Evolutionary conservation across 2,888 invertebrate genomes (phyloP), one percentile per base, ranked within the genome.

Genomic region (Ectemnius continuus): DNA sequence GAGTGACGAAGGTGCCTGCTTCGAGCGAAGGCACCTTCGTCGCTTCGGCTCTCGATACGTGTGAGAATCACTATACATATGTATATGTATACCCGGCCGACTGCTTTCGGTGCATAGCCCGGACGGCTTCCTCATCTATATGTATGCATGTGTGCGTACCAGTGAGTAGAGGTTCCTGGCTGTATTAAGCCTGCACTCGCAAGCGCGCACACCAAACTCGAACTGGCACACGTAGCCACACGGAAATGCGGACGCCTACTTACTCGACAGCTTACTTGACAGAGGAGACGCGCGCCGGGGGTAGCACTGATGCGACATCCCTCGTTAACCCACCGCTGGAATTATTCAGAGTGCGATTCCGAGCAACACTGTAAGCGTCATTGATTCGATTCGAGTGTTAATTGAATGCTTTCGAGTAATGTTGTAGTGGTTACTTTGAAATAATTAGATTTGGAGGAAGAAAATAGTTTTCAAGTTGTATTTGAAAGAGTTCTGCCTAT

Each of bases 181-280:
- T 45, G 75, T 52, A 57, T 46, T 58, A 48, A 60, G 56, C 57
- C 65, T 70, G 68, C 77, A 69, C 72, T 70, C 59, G 61, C 57
- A 61, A 74, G 78, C 71, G 71, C 75, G 67, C 70, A 61, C 65
- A 69, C 57, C 59, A 56, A 57, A 47, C 4, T 47, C 47, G 47
- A 13, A 70, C 28, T 2, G 6, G n/a, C 28, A 60, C 71, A 78
- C 65, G 75, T 65, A 78, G 69, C 61, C 65, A 65, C 47, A 14
- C 52, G 62, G 73, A 60, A 60, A 63, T 59, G 62, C 47, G 56
- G 20, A 57, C 73, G 68, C 67, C 70, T 68, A 58, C 61, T 46
- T 48, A 23, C 1, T n/a, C 36, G 57, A n/a, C n/a, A n/a, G 23
- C 23, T 23, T 23, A 23, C 23, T 23, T 3, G 23, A 23, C 23